Evolutionary conservation across 2,797 vertebrate genomes (phyloP).

Genomic region (Anisognathus igniventris): DNA sequence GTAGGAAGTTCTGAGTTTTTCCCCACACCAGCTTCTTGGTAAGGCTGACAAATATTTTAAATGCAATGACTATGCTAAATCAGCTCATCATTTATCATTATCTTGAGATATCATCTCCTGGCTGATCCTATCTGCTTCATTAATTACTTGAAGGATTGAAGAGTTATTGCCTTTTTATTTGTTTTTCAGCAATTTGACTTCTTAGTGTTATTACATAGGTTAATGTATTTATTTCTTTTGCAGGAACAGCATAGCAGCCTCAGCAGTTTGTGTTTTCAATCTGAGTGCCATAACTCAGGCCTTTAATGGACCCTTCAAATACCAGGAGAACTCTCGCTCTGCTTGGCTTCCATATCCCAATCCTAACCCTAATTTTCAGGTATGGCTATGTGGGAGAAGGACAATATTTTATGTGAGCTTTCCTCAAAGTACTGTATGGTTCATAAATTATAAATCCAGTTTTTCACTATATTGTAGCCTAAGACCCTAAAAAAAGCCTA

Average conservation of each 20-base stretch:
- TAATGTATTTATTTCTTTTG: neutral
- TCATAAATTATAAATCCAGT: neutral
- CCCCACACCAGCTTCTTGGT: neutral
- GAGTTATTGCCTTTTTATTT: neutral
- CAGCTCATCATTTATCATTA: neutral
- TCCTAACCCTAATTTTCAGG: conserved; percentile 97
- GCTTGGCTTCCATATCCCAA: conserved; percentile 96
- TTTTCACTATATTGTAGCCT: neutral
- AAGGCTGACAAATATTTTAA: neutral
- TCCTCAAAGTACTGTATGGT: neutral
- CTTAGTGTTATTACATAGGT: neutral
- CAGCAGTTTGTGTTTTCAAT: conserved; percentile 96
- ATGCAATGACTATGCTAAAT: neutral
- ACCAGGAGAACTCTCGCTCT: conserved; percentile 94
- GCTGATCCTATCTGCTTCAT: neutral
- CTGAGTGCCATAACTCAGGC: conserved; percentile 91
- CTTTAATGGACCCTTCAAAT: conserved; percentile 95
- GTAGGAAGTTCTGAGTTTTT: neutral
- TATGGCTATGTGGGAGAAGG: conserved; percentile 17
- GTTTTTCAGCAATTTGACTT: neutral
- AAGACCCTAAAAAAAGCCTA: neutral
- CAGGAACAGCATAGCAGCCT: conserved; percentile 97
- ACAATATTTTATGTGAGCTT: neutral
- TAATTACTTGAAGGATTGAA: neutral
- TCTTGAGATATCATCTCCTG: neutral